Percentiles rank a stretch among this genome's conserved stretches.
phyloP scores from a whole-genome alignment of 2,797 vertebrate species.

The Aratinga solstitialis region DNA sequence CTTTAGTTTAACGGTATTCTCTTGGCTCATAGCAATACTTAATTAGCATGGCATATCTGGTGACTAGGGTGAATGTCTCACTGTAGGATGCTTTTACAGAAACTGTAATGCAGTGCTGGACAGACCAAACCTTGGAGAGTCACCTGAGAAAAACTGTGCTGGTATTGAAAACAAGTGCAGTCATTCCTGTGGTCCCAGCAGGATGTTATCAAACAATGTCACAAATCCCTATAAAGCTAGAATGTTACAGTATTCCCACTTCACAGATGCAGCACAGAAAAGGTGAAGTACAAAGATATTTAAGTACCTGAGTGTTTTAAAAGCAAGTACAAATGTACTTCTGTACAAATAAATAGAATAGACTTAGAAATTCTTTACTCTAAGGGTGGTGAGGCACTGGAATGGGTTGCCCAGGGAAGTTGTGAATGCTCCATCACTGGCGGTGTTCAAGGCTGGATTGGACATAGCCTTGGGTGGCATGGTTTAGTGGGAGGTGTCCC shows the following conservation, averaged over 20 bases:
- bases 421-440: too few relatives aligned
- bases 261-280: background rate
- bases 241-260: background rate
- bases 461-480: too few relatives aligned
- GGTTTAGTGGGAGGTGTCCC: too few relatives aligned
- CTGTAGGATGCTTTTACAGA: background rate
- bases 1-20: background rate
- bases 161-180: background rate
- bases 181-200: accelerated
- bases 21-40: background rate
- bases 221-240: background rate
- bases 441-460: too few relatives aligned
- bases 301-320: background rate
- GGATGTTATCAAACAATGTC: background rate
- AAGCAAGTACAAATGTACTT: background rate
- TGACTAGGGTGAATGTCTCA: background rate
- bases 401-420: too few relatives aligned
- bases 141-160: background rate
- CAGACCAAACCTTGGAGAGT: background rate
- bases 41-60: background rate
- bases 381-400: too few relatives aligned
- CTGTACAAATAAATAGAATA: background rate
- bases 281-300: background rate
- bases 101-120: background rate
- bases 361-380: background rate